Base-by-base conservation (phyloP, 2,797 vertebrate genomes). In the Silurus lanzhouensis region DNA sequence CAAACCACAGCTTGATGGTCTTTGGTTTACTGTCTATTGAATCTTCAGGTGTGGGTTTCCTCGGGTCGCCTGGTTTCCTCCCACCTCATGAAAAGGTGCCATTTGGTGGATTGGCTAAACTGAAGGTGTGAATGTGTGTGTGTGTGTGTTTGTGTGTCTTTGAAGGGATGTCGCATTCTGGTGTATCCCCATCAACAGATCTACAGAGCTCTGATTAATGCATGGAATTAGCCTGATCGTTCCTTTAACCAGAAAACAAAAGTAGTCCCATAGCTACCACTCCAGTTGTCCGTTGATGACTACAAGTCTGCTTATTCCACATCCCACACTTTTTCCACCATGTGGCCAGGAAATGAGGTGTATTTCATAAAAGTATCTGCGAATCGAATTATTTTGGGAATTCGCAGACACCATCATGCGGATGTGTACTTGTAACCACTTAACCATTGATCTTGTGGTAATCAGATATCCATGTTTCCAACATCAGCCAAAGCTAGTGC, bases 111-210 rank as follows among this genome's bases (percentile, higher is more conserved):
- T 15, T 79, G 31, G 12, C 6, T 77, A 2, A 38, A 19, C 27
- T 63, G 15, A 79, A 44, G 31, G 75, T 78, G 75, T 60, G 25
- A 75, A 75, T 31, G 52, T 5, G n/a, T 55, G 48, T 75, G 72
- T 57, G 2, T 55, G 25, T 58, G 48, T 7, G 22, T 52, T 10
- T 74, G 71, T 58, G 7, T 55, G n/a, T 77, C 17, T 60, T 52
- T 52, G 48, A 52, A 52, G 48, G 48, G 66, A 15, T 67, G 66
- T 61, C 27, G 10, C 46, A 55, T 27, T 55, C 48, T 17, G 48
- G 6, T n/a, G n/a, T 44, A 10, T 38, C 31, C 19, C 31, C 8
- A 22, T 15, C 5, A 64, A 5, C 22, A 48, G 61, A 48, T 64
- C 61, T 13, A 19, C 13, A 31, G 31, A 31, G 31, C 31, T 31